Conservation (phyloP, 2,888 invertebrate species). For the Cerastis rubricosa region DNA sequence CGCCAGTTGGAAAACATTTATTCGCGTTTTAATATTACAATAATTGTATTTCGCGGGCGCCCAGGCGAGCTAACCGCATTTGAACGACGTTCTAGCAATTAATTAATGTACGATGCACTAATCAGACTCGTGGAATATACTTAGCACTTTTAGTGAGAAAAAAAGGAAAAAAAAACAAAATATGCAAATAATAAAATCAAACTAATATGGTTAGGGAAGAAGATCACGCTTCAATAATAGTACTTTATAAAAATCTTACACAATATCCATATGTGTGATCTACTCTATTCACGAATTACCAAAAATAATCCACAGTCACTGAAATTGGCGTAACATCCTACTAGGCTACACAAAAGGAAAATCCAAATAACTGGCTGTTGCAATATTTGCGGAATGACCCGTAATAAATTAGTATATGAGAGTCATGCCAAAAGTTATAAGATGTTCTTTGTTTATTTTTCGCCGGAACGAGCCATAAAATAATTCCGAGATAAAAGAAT, state of each 20-base stretch:
- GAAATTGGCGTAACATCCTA: conserved; percentile 39
- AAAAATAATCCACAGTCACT: conserved; percentile 30
- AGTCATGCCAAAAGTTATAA: conserved; percentile 66
- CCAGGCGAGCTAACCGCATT: conserved; percentile 31
- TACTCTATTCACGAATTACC: conserved; percentile 18
- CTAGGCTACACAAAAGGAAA: conserved; percentile 53
- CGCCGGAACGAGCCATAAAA: conserved; percentile 57
- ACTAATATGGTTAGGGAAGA: neutral
- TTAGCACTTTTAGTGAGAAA: neutral
- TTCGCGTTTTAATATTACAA: conserved; percentile 49
- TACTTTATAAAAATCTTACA: too few species aligned
- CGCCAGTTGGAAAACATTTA: conserved; percentile 47
- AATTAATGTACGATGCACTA: conserved; percentile 32
- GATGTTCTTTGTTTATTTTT: conserved; percentile 61
- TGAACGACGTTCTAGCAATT: conserved; percentile 19
- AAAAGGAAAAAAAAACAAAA: neutral
- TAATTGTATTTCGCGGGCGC: conserved; percentile 39
- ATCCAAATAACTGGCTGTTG: conserved; percentile 47
- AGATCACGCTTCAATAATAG: too few species aligned
- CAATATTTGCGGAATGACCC: conserved; percentile 61
- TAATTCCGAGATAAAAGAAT: conserved; percentile 55
- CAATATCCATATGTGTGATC: neutral
- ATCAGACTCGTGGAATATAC: conserved; percentile 9
- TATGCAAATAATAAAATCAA: neutral
- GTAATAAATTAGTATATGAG: conserved; percentile 66